phyloP scores from a whole-genome alignment of 2,113 vertebrate genomes.

The Sula dactylatra region DNA sequence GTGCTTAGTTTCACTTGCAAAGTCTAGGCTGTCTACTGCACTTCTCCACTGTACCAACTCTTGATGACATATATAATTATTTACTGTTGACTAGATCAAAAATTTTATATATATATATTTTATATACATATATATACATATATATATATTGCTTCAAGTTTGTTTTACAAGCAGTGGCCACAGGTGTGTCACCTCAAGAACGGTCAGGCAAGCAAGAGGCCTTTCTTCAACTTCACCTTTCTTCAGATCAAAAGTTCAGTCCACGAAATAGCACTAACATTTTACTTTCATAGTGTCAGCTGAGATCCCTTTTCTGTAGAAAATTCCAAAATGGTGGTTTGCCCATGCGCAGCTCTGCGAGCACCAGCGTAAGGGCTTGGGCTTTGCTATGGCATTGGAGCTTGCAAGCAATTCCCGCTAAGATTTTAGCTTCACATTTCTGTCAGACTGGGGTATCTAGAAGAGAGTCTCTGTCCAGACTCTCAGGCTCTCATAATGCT shows the following conservation, averaged over 20 bases:
- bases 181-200: neutral
- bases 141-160: neutral
- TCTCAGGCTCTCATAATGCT: neutral
- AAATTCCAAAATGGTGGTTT: neutral
- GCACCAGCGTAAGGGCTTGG: accelerated
- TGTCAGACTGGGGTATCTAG: neutral
- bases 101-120: neutral
- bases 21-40: neutral
- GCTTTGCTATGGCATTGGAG: neutral
- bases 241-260: neutral
- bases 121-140: too few relatives aligned
- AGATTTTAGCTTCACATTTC: neutral
- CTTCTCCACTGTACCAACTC: neutral
- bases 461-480: neutral
- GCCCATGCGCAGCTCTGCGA: neutral
- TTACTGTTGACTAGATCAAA: neutral
- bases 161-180: neutral
- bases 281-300: neutral
- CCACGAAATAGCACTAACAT: neutral
- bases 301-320: neutral
- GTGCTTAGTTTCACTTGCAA: neutral
- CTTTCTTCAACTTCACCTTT: neutral
- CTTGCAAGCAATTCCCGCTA: neutral
- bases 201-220: neutral
- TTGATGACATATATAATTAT: neutral